Evolutionary conservation across 2,113 vertebrate genomes (phyloP).

Genomic region (Seriola dumerili): DNA sequence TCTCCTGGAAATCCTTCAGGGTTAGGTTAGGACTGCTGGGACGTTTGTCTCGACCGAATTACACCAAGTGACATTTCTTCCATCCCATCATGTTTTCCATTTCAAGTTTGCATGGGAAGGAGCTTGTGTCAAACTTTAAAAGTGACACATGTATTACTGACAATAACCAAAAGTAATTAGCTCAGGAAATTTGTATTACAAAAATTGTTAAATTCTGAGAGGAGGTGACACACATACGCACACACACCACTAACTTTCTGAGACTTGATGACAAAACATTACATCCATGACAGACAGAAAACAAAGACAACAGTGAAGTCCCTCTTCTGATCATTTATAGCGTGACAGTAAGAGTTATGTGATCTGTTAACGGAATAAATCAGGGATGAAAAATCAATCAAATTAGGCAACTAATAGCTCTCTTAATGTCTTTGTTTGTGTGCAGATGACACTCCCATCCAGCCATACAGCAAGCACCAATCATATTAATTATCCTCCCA

Average conservation of each 20-base stretch:
- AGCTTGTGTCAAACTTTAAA: constrained; percentile 62
- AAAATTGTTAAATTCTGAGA: neutral
- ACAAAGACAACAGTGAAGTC: constrained; percentile 15
- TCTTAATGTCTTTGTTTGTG: constrained; percentile 80
- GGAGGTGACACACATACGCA: neutral
- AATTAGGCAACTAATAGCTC: constrained; percentile 79
- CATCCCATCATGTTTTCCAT: constrained; percentile 50
- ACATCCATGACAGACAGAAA: constrained; percentile 15
- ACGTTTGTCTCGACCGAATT: constrained; percentile 77
- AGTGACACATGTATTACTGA: constrained; percentile 83
- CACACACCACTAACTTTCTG: neutral
- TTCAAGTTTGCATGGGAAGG: constrained; percentile 71
- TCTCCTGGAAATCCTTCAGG: constrained; percentile 78
- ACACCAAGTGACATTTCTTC: constrained; percentile 66
- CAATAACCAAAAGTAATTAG: constrained; percentile 76
- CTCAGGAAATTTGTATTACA: neutral
- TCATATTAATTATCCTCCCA: constrained; percentile 75
- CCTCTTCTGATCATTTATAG: constrained; percentile 9
- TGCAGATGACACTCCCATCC: constrained; percentile 71
- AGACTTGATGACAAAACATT: constrained; percentile 13
- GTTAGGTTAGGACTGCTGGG: constrained; percentile 77
- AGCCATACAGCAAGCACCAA: constrained; percentile 69
- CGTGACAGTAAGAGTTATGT: constrained; percentile 57
- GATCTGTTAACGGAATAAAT: constrained; percentile 74
- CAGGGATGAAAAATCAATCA: constrained; percentile 81